Base-by-base conservation (phyloP, 1,140 invertebrate species). In the Drosophila murphyi region DNA sequence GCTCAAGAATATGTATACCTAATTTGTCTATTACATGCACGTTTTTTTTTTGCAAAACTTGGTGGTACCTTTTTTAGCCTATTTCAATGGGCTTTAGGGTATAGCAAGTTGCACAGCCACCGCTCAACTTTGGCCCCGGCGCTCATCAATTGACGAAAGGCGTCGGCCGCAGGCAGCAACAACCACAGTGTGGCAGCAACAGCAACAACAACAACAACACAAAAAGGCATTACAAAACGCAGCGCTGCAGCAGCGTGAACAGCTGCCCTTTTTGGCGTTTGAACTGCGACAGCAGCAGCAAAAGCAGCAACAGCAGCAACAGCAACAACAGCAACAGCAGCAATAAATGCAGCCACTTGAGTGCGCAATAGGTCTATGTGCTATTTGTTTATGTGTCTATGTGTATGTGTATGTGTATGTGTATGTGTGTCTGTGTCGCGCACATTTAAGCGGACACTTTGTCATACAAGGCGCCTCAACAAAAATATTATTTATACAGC, bases 401-500 rank as follows among this genome's bases (percentile, higher is more conserved):
- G 56, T 65, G 45, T 61, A 12, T 55, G n/a, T 56, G 41, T 71
- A 47, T 56, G 35, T 59, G 10, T 64, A 50, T 70, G 51, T 55
- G 47, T 50, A 54, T 52, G 4, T 35, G 43, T 59, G 67, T 71
- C 62, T 76, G 78, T 80, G 74, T 81, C 67, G 75, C 68, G 75
- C 76, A 86, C 80, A 83, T 83, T 83, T 80, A 83, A 77, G 64
- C 80, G 67, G 75, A 83, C 83, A 87, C 85, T 87, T 87, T 87
- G 83, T 87, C 83, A 87, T 87, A 87, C 80, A 50, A 87, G 83
- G 76, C 83, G 85, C 83, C 85, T 80, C 82, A 81, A 88, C 75
- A 77, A 83, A 78, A 89, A 80, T 83, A 69, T 87, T 83, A 87
- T 88, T 87, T 87, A 88, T 88, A 88, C 85, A 62, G 68, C 50